Conservation (phyloP, 2,113 vertebrate species). For the Leptobrachium ailaonicum region DNA sequence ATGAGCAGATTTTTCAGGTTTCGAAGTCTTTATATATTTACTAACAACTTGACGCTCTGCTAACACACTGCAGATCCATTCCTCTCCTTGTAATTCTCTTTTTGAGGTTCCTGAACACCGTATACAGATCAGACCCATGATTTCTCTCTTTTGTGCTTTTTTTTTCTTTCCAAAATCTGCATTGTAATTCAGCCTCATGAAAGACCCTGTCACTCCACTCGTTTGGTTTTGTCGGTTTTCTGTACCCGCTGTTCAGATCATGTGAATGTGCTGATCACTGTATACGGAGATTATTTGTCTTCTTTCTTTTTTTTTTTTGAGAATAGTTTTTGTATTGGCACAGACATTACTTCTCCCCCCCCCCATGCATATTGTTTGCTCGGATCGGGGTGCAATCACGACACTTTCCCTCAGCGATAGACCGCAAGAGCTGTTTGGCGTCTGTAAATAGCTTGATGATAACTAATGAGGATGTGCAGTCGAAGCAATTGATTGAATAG, state of each 20-base stretch:
- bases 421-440: conserved; percentile 58
- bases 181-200: too few relatives aligned
- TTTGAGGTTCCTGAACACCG: too few relatives aligned
- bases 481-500: conserved; percentile 85
- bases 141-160: too few relatives aligned
- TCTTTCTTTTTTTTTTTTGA: conserved; percentile 23
- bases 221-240: not conserved
- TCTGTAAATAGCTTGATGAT: conserved; percentile 77
- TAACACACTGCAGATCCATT: not conserved
- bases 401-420: conserved; percentile 56
- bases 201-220: too few relatives aligned
- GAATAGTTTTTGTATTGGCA: conserved; percentile 60
- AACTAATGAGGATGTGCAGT: conserved; percentile 81
- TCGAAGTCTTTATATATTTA: too few relatives aligned
- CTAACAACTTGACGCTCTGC: too few relatives aligned
- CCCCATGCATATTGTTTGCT: conserved; percentile 50
- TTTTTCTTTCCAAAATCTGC: not conserved
- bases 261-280: conserved; percentile 15
- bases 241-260: not conserved
- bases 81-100: not conserved
- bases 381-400: conserved; percentile 54
- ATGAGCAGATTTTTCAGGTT: too few relatives aligned
- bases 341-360: conserved; percentile 49
- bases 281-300: conserved; percentile 14
- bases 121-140: not conserved